Conservation (phyloP, 1,140 invertebrate species). For the Thalassaphorura encarpata region DNA sequence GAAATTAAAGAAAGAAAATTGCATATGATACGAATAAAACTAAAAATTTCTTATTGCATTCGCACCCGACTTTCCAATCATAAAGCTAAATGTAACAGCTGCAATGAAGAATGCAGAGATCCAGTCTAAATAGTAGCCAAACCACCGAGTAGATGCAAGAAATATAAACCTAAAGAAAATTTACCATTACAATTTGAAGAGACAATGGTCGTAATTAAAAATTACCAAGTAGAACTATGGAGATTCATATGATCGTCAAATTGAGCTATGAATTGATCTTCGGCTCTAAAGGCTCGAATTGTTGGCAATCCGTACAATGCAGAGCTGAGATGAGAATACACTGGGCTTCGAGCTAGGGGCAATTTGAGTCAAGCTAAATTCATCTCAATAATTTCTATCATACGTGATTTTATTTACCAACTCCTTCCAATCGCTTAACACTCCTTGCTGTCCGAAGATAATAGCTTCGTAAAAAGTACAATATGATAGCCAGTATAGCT, state of each 20-base stretch:
- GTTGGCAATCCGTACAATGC: slow-evolving; percentile 47
- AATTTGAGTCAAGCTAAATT: too few relatives aligned
- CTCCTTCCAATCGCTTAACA: slow-evolving; percentile 77
- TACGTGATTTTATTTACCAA: slow-evolving; percentile 53
- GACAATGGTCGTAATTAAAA: slow-evolving; percentile 43
- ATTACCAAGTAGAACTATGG: slow-evolving; percentile 40
- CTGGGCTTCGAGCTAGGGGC: slow-evolving; percentile 48
- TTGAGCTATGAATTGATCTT: slow-evolving; percentile 42
- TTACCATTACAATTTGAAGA: slow-evolving; percentile 42
- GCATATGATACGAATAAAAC: not conserved
- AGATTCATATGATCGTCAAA: slow-evolving; percentile 41
- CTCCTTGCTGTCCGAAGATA: slow-evolving; percentile 72
- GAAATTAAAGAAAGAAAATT: slow-evolving; percentile 37
- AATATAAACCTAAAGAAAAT: slow-evolving; percentile 41
- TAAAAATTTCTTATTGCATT: not conserved
- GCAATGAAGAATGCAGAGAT: slow-evolving; percentile 43
- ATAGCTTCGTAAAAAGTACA: slow-evolving; percentile 60
- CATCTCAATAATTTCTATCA: slow-evolving; percentile 11
- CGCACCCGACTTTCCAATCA: not conserved
- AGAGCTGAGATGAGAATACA: slow-evolving; percentile 48
- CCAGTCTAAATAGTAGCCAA: slow-evolving; percentile 45
- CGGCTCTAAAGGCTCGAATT: slow-evolving; percentile 43
- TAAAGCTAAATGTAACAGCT: slow-evolving; percentile 32
- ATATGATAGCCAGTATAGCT: slow-evolving; percentile 53
- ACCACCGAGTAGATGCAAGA: slow-evolving; percentile 42